Evolutionary conservation across 2,113 vertebrate genomes (phyloP).

Genomic region (Phainopepla nitens): DNA sequence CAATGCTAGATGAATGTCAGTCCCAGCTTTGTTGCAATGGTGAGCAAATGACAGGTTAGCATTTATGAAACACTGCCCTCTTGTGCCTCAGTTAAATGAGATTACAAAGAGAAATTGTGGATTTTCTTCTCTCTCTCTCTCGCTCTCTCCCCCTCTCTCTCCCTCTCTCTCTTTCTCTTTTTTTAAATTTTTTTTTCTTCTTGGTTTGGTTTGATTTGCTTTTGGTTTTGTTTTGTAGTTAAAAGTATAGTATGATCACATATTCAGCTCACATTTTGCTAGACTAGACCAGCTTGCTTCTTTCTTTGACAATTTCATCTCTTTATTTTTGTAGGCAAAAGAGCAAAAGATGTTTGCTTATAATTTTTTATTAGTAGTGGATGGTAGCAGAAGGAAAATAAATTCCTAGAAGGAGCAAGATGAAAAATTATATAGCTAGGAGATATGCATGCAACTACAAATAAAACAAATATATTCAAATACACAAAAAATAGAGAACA

Average conservation of each 20-base stretch:
- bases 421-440: neutral
- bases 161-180: too few relatives aligned
- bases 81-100: neutral
- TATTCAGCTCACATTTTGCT: neutral
- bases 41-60: neutral
- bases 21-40: neutral
- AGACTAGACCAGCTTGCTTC: neutral
- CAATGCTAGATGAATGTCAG: neutral
- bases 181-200: too few relatives aligned
- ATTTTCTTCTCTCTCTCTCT: neutral
- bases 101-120: neutral
- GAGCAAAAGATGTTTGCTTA: neutral
- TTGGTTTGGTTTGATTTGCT: neutral
- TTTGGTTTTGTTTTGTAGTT: neutral
- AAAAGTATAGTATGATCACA: neutral
- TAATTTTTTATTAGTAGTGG: neutral
- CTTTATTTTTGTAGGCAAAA: neutral
- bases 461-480: neutral
- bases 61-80: slow-evolving; percentile 57
- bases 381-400: neutral
- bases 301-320: neutral
- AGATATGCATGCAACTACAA: neutral
- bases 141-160: too few relatives aligned
- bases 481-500: neutral
- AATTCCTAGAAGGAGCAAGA: neutral